Evolutionary conservation across 23 tunicate species (phyloP).

Genomic region (Styela plicata): DNA sequence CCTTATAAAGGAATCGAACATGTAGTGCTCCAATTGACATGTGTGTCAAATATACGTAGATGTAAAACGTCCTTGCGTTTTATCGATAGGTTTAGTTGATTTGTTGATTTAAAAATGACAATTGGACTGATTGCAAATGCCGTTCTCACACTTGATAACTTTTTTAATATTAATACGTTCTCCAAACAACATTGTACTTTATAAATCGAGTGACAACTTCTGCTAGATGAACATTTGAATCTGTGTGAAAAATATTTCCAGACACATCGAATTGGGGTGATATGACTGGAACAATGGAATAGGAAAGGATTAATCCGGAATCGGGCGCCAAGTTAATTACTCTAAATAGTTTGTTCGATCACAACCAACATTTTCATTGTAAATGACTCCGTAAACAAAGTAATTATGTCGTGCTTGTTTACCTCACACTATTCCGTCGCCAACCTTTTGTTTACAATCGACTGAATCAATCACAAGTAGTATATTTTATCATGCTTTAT

Average conservation of each 20-base stretch:
- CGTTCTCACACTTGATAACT: neutral
- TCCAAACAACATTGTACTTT: neutral
- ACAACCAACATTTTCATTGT: constrained; percentile 19
- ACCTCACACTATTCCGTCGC: constrained; percentile 7
- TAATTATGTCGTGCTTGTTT: constrained; percentile 28
- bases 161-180: no score
- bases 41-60: no score
- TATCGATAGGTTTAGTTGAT: no score
- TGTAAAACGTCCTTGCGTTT: no score
- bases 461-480: neutral
- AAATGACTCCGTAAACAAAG: constrained; percentile 27
- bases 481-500: no score
- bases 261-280: neutral
- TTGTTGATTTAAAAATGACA: no score
- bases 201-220: neutral
- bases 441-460: constrained; percentile 19
- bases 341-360: neutral
- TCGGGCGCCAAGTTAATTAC: constrained; percentile 32
- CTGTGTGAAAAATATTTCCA: neutral
- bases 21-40: no score
- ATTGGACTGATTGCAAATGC: no score
- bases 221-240: neutral
- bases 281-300: neutral
- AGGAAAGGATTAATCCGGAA: constrained; percentile 29
- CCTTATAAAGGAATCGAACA: no score